These are phyloP conservation scores for Hirtodrosophila duncani DNA, from an alignment of 2,888 invertebrate species.

Conservation along the genomic window DNA sequence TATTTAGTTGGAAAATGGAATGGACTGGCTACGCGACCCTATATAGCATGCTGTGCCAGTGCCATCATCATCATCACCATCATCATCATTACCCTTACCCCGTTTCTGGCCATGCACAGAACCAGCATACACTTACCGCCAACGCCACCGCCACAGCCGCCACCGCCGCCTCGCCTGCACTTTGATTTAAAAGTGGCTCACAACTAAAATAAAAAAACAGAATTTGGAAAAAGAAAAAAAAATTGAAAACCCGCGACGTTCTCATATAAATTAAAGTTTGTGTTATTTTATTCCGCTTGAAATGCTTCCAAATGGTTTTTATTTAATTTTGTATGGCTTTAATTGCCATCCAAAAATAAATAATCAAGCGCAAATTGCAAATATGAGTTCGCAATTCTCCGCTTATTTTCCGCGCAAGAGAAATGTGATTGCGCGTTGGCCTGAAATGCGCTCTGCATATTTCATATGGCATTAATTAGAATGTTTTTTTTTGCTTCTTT, in stretches of 20 bases:
- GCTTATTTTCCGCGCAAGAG: too few relatives aligned
- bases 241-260: constrained; percentile 21
- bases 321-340: constrained; percentile 64
- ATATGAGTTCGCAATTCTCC: constrained; percentile 26
- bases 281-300: constrained; percentile 69
- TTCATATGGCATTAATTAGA: too few relatives aligned
- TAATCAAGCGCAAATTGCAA: constrained; percentile 39
- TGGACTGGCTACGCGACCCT: constrained; percentile 40
- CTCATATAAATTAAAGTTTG: constrained; percentile 68
- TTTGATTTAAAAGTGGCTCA: constrained; percentile 61
- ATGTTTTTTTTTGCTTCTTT: too few relatives aligned
- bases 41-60: too few relatives aligned
- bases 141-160: background rate
- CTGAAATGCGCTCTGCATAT: too few relatives aligned
- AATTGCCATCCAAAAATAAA: constrained; percentile 51
- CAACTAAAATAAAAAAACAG: constrained; percentile 61
- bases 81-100: too few relatives aligned
- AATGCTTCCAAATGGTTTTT: constrained; percentile 62
- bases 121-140: background rate
- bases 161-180: constrained; percentile 45
- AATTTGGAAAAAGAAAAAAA: constrained; percentile 5
- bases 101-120: background rate
- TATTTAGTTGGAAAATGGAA: constrained; percentile 67
- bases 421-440: background rate
- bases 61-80: too few relatives aligned